A percentile compares a stretch with the other conserved stretches of the same genome.
Evolutionary conservation across 2,888 invertebrate species (phyloP).

Genomic region (Caenorhabditis doughertyi): DNA sequence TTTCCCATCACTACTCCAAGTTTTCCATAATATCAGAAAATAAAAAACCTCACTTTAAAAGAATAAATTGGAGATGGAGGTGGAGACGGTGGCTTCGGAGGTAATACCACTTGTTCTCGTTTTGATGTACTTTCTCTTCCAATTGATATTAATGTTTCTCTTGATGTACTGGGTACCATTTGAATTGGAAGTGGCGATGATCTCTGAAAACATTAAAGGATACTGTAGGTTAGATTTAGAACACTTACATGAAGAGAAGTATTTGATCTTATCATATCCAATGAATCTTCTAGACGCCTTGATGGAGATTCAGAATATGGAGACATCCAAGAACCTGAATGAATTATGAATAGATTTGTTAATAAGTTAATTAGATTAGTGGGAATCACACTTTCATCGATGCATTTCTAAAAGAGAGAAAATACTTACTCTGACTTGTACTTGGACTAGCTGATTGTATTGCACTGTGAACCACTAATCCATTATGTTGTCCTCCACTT

Average conservation of each 20-base stretch:
- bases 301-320: slow-evolving; percentile 48
- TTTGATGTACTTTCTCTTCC: slow-evolving; percentile 9
- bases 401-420: too few relatives aligned
- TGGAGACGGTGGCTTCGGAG: slow-evolving; percentile 52
- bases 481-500: slow-evolving; percentile 70
- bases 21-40: too few relatives aligned
- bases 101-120: neutral
- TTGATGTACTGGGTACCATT: slow-evolving; percentile 70
- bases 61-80: slow-evolving; percentile 65
- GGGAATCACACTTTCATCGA: too few relatives aligned
- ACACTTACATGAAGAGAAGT: slow-evolving; percentile 50
- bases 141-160: slow-evolving; percentile 56
- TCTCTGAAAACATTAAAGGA: slow-evolving; percentile 30
- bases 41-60: slow-evolving; percentile 46
- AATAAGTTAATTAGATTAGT: too few relatives aligned
- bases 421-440: slow-evolving; percentile 46
- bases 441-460: slow-evolving; percentile 60
- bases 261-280: slow-evolving; percentile 58
- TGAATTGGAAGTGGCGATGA: slow-evolving; percentile 65
- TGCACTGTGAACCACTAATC: slow-evolving; percentile 70
- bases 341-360: neutral
- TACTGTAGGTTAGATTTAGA: neutral
- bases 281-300: slow-evolving; percentile 33
- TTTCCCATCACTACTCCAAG: neutral
- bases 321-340: slow-evolving; percentile 52